Conservation (phyloP, 2,888 invertebrate species). For the Zelleria hepariella region DNA sequence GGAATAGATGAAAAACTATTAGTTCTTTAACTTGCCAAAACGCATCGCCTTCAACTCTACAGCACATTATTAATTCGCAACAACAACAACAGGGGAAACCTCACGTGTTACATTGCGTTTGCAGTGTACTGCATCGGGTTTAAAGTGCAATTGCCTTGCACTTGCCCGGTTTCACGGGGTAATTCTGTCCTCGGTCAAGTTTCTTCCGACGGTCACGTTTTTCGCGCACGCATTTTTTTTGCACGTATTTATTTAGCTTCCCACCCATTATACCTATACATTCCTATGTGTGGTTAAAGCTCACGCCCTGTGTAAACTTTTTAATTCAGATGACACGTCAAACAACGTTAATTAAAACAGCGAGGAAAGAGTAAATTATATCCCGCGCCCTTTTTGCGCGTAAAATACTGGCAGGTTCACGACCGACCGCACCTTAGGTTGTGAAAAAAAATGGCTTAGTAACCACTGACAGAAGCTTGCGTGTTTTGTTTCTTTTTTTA, state of each 20-base stretch:
- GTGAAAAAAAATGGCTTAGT: not conserved
- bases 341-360: not conserved
- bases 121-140: not conserved
- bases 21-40: no score
- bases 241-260: not conserved
- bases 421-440: not conserved
- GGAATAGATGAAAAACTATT: no score
- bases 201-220: not conserved
- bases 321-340: not conserved
- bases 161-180: not conserved
- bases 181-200: no score
- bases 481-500: not conserved
- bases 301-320: no score
- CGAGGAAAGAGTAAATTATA: not conserved
- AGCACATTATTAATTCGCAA: no score
- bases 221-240: not conserved
- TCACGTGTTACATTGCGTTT: not conserved
- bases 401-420: not conserved
- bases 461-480: not conserved
- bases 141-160: constrained; percentile 1
- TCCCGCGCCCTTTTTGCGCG: not conserved
- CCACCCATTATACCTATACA: not conserved
- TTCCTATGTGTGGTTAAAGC: no score
- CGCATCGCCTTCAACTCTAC: no score
- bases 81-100: not conserved